These are phyloP conservation scores for Drosophila rufa DNA, from an alignment of 1,140 invertebrate species.

Conservation along the genomic window DNA sequence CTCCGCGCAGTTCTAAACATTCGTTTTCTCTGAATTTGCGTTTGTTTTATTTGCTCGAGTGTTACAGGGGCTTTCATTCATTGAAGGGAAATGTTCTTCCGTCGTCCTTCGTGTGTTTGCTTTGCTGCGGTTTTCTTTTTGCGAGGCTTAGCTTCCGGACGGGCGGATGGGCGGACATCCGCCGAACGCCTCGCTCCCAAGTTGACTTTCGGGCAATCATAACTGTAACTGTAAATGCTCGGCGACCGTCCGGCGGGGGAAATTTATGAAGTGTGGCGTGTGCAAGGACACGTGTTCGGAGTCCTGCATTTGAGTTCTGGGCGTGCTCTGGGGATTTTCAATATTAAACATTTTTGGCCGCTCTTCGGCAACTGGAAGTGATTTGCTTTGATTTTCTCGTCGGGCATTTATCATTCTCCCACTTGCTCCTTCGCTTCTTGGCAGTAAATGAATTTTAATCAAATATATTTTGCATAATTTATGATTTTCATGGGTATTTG, in stretches of 20 bases:
- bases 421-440: slow-evolving; percentile 38
- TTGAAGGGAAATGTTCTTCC: slow-evolving; percentile 49
- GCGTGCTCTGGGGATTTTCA: slow-evolving; percentile 61
- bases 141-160: slow-evolving; percentile 74
- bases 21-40: slow-evolving; percentile 1
- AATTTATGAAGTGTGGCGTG: slow-evolving; percentile 85
- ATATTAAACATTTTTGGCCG: slow-evolving; percentile 67
- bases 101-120: slow-evolving; percentile 60
- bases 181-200: slow-evolving; percentile 50
- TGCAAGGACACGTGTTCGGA: slow-evolving; percentile 62
- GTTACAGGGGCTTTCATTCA: slow-evolving; percentile 59
- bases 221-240: slow-evolving; percentile 80
- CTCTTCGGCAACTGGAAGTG: slow-evolving; percentile 59
- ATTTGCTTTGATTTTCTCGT: slow-evolving; percentile 77
- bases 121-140: slow-evolving; percentile 73
- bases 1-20: background rate
- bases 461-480: slow-evolving; percentile 74
- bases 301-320: slow-evolving; percentile 75
- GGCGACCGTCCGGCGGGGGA: slow-evolving; percentile 21
- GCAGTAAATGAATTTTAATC: slow-evolving; percentile 81
- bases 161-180: slow-evolving; percentile 59
- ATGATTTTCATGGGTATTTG: slow-evolving; percentile 60
- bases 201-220: slow-evolving; percentile 82
- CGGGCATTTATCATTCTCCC: slow-evolving; percentile 68
- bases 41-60: slow-evolving; percentile 56